These are phyloP conservation scores for Emydoidea blandingii DNA, from an alignment of 2,797 vertebrate species.

Conservation along the genomic window DNA sequence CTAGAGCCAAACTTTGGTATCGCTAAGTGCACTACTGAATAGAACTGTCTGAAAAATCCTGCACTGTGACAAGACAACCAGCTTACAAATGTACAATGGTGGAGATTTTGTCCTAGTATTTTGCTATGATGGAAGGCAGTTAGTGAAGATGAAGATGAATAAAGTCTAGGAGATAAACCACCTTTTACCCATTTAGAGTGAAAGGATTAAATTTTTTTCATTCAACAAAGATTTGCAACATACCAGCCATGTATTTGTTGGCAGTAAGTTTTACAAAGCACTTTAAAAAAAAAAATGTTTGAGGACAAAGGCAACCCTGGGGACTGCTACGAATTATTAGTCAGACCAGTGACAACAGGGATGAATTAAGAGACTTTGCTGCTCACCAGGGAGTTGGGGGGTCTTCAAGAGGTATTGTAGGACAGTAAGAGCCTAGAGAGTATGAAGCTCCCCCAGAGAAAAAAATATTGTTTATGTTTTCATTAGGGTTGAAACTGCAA, in stretches of 20 bases:
- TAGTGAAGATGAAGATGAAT: background rate
- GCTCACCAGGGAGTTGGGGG: background rate
- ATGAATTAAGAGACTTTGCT: conserved; percentile 3
- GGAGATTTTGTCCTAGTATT: rapidly evolving
- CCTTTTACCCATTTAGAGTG: background rate
- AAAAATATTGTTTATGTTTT: background rate
- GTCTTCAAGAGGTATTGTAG: background rate
- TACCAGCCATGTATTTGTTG: background rate
- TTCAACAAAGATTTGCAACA: conserved; percentile 29
- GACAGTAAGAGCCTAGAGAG: conserved; percentile 21
- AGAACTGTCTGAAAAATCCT: background rate
- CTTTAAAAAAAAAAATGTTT: background rate
- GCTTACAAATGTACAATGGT: background rate
- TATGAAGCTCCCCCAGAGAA: background rate
- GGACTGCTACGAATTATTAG: conserved; percentile 30
- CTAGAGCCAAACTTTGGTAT: background rate
- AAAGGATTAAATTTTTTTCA: conserved; percentile 17
- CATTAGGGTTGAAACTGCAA: background rate
- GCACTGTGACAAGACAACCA: background rate
- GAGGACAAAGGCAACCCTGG: conserved; percentile 23
- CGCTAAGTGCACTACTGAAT: background rate
- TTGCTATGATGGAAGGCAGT: background rate
- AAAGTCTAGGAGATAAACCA: background rate
- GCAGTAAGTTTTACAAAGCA: conserved; percentile 27
- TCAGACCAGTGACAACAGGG: conserved; percentile 38